Percentiles rank a stretch among this genome's conserved stretches.
These are phyloP conservation scores for Nyctereutes procyonoides DNA, from an alignment of 2,113 vertebrate species.

Conservation along the genomic window DNA sequence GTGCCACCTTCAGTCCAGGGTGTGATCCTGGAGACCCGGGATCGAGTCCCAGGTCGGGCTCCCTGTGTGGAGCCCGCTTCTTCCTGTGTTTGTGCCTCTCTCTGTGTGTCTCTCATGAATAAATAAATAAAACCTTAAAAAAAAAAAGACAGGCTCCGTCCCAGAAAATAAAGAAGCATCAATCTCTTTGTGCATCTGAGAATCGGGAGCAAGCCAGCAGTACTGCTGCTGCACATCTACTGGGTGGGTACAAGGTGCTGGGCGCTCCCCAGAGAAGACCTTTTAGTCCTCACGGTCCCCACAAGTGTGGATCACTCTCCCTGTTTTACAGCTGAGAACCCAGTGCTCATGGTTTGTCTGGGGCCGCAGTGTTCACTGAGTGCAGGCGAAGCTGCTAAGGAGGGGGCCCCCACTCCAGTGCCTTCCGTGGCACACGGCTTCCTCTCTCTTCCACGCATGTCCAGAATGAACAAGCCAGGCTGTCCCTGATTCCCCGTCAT, in stretches of 20 bases:
- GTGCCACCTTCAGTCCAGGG: no score
- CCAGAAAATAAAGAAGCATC: not conserved
- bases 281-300: not conserved
- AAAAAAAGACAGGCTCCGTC: not conserved
- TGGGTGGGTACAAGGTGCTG: not conserved
- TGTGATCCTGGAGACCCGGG: no score
- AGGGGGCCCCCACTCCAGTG: no score
- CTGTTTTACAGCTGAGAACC: not conserved
- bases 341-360: not conserved
- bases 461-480: not conserved
- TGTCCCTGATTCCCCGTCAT: rapidly evolving
- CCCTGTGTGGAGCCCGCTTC: no score
- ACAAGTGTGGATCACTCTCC: not conserved
- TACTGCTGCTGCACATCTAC: not conserved
- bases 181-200: not conserved
- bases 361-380: not conserved
- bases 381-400: not conserved
- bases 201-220: not conserved
- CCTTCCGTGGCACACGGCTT: not conserved
- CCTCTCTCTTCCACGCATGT: no score
- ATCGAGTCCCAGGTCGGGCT: no score
- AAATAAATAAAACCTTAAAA: no score
- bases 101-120: no score
- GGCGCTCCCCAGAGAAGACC: not conserved
- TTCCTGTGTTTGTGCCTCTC: no score